These are phyloP conservation scores for Hippasteria phrygiana DNA, from an alignment of 53 echinoderm and acorn worm species.

Conservation along the genomic window DNA sequence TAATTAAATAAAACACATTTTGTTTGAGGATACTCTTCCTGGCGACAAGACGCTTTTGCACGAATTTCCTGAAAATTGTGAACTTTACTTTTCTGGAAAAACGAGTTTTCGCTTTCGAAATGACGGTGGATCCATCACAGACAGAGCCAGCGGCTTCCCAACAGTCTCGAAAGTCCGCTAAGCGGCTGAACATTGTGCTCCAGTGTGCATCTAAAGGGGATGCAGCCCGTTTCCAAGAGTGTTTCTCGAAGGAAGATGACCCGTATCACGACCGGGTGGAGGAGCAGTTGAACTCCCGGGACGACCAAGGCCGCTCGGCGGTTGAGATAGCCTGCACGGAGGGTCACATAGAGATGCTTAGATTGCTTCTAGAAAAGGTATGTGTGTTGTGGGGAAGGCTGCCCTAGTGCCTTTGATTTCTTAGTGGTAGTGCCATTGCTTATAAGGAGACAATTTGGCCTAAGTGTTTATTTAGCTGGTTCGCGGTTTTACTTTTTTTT, in stretches of 20 bases:
- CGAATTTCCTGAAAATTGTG: neutral
- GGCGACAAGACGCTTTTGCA: conserved; percentile 3
- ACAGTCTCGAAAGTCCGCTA: conserved; percentile 69
- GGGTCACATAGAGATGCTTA: conserved; percentile 81
- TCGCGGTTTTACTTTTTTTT: too few relatives aligned
- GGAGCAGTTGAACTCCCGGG: conserved; percentile 80
- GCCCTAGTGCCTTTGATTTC: neutral
- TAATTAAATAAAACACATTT: neutral
- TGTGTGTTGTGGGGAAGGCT: too few relatives aligned
- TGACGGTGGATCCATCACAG: conserved; percentile 71
- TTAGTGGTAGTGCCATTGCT: too few relatives aligned
- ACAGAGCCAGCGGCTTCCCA: conserved; percentile 57
- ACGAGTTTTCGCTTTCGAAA: conserved; percentile 65
- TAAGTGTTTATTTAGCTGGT: too few relatives aligned
- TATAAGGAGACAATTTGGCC: too few relatives aligned
- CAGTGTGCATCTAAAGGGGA: conserved; percentile 84
- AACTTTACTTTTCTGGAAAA: conserved; percentile 65
- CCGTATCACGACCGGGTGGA: conserved; percentile 93
- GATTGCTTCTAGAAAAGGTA: conserved; percentile 81
- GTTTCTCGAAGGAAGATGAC: conserved; percentile 89
- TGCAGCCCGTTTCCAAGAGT: conserved; percentile 81
- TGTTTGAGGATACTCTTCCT: conserved; percentile 31
- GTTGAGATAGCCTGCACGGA: conserved; percentile 85
- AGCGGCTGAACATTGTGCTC: conserved; percentile 88
- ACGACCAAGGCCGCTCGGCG: conserved; percentile 85